These are phyloP conservation scores for Falco concolor DNA, from an alignment of 2,797 vertebrate species.

Conservation along the genomic window DNA sequence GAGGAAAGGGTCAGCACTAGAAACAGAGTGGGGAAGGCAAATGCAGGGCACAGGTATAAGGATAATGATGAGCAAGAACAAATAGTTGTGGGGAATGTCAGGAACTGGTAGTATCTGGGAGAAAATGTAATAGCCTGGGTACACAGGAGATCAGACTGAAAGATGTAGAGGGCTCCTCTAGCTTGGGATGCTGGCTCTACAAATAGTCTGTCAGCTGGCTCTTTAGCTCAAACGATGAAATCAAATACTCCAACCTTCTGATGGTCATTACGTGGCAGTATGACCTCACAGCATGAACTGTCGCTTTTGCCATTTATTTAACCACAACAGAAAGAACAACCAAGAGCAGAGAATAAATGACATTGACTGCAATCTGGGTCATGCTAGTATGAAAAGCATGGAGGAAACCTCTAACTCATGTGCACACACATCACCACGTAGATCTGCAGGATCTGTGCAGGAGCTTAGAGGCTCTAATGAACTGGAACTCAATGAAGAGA, in stretches of 20 bases:
- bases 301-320: background rate
- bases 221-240: background rate
- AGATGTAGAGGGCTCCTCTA: background rate
- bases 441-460: background rate
- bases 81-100: background rate
- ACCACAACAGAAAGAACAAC: background rate
- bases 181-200: background rate
- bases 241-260: background rate
- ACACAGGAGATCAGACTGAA: background rate
- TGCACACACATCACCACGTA: fast-evolving
- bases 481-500: background rate
- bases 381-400: background rate
- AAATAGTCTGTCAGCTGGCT: background rate
- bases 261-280: background rate
- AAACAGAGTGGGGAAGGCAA: background rate
- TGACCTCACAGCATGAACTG: background rate
- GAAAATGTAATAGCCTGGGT: background rate
- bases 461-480: background rate
- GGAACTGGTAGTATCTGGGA: background rate
- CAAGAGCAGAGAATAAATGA: background rate
- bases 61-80: background rate
- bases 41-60: background rate
- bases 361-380: background rate
- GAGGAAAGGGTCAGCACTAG: background rate
- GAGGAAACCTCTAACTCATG: background rate